Evolutionary conservation across 2,113 vertebrate genomes (phyloP).

Genomic region (Cnemophilus loriae): DNA sequence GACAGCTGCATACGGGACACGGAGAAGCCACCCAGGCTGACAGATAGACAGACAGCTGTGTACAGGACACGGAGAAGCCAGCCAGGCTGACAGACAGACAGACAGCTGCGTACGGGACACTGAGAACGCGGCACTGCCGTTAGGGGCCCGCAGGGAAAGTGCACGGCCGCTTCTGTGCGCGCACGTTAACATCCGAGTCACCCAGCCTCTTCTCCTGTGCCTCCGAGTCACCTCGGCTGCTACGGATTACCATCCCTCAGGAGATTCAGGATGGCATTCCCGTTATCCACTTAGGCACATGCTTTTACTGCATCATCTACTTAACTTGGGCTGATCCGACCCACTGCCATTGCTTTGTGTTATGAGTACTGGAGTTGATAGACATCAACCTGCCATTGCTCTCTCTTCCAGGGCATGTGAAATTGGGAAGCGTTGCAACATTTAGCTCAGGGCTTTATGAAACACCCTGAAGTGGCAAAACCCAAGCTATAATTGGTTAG

Average conservation of each 20-base stretch:
- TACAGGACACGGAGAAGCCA: not conserved
- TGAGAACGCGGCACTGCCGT: fast-evolving
- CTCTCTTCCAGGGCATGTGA: not conserved
- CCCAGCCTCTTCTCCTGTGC: not conserved
- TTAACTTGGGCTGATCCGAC: not conserved
- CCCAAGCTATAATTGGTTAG: not conserved
- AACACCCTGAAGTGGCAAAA: not conserved
- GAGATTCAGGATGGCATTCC: constrained; percentile 21
- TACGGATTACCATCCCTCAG: not conserved
- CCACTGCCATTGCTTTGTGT: not conserved
- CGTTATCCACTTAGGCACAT: constrained; percentile 43
- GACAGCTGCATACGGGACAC: not conserved
- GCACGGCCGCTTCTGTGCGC: constrained; percentile 10
- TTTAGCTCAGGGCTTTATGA: not conserved
- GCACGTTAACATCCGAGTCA: constrained; percentile 19
- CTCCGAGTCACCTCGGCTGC: not conserved
- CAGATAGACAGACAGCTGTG: not conserved
- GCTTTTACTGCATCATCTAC: constrained; percentile 21
- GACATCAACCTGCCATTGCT: not conserved
- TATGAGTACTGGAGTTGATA: not conserved
- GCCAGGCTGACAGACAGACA: not conserved
- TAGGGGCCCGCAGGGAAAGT: not conserved
- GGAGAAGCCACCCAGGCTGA: not conserved
- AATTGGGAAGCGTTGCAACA: not conserved
- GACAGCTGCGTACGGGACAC: not conserved